Conservation (phyloP, 1,140 invertebrate species). For the Ceratosolen solmsi region DNA sequence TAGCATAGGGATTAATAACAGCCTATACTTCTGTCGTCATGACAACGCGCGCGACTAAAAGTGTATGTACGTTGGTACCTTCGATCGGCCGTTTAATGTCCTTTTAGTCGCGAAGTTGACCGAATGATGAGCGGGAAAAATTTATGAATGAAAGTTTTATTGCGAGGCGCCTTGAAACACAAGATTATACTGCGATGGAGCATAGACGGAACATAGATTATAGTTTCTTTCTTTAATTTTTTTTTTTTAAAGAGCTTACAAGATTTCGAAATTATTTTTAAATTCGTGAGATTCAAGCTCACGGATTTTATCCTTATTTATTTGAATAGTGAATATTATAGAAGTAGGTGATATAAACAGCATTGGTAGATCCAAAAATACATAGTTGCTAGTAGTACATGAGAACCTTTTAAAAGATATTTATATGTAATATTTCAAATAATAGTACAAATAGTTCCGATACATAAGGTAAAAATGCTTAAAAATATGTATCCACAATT, state of each 20-base stretch:
- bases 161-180: slow-evolving; percentile 15
- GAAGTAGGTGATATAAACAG: no score
- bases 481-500: no score
- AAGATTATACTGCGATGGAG: not conserved
- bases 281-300: no score
- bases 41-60: slow-evolving; percentile 59
- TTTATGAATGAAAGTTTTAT: slow-evolving; percentile 48
- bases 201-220: slow-evolving; percentile 9
- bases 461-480: no score
- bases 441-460: no score
- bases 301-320: no score
- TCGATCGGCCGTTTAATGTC: slow-evolving; percentile 57
- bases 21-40: slow-evolving; percentile 61
- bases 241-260: slow-evolving; percentile 11
- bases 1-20: slow-evolving; percentile 62
- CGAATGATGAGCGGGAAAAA: slow-evolving; percentile 50
- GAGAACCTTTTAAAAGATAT: no score
- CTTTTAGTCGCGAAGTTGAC: slow-evolving; percentile 51
- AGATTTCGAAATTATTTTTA: not conserved
- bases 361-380: no score
- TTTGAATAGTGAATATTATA: no score
- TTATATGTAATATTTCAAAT: no score
- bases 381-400: no score
- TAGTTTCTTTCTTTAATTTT: not conserved
- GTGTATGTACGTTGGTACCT: slow-evolving; percentile 28